Evolutionary conservation across 1,140 invertebrate species (phyloP).

Genomic region (Antheraea pernyi): DNA sequence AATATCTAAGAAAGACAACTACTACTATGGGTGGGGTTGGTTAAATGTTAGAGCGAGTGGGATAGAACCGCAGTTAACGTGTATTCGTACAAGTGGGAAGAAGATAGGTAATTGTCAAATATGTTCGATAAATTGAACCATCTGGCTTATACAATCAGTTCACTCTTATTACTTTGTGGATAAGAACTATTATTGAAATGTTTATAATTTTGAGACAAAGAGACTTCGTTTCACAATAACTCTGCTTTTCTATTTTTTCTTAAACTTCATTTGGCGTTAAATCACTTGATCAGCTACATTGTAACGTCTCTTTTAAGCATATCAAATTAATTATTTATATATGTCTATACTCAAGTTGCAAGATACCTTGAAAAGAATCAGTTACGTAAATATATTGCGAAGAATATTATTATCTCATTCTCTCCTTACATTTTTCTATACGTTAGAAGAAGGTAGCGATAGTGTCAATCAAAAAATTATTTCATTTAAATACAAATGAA

Average conservation of each 20-base stretch:
- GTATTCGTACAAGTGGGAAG: slow-evolving; percentile 21
- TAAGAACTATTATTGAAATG: not conserved
- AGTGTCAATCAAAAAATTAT: not conserved
- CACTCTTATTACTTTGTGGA: not conserved
- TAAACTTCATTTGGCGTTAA: not conserved
- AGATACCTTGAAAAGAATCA: not conserved
- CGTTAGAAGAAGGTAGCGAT: not conserved
- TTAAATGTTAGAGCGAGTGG: slow-evolving; percentile 30
- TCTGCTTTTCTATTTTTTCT: not conserved
- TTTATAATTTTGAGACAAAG: not conserved
- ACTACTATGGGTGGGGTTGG: slow-evolving; percentile 25
- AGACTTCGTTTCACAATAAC: not conserved
- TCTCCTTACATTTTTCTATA: not conserved
- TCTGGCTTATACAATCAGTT: not conserved
- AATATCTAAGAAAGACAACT: slow-evolving; percentile 31
- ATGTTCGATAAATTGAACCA: slow-evolving; percentile 27
- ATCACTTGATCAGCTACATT: not conserved
- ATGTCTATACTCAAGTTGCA: too few species aligned
- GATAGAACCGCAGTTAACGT: slow-evolving; percentile 1
- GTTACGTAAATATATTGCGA: not conserved
- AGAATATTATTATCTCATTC: slow-evolving; percentile 5
- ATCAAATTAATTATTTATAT: too few species aligned
- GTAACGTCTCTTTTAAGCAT: not conserved
- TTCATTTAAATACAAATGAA: not conserved
- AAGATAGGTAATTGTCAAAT: slow-evolving; percentile 33